These are phyloP conservation scores for Anthrax anthrax DNA, from an alignment of 2,888 invertebrate species.

Conservation along the genomic window DNA sequence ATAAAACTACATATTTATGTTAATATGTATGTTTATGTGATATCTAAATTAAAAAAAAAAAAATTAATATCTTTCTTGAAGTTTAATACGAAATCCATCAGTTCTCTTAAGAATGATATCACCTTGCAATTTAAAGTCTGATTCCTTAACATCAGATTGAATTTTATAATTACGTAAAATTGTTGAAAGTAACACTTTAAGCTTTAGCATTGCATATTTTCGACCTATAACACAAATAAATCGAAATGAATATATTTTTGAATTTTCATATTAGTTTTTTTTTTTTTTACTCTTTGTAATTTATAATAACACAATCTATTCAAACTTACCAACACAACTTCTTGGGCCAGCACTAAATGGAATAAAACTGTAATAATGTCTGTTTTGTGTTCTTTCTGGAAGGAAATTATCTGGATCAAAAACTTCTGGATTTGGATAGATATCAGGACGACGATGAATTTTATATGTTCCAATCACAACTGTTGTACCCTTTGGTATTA, in stretches of 20 bases:
- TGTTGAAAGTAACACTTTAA: constrained; percentile 58
- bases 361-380: constrained; percentile 66
- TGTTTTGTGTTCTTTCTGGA: constrained; percentile 55
- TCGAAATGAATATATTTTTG: neutral
- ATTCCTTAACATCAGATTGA: constrained; percentile 47
- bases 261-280: too few species aligned
- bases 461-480: constrained; percentile 51
- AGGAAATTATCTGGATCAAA: constrained; percentile 71
- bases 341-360: constrained; percentile 72
- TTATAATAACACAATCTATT: neutral
- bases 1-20: too few species aligned
- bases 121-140: constrained; percentile 51
- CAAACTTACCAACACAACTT: constrained; percentile 54
- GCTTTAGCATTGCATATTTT: constrained; percentile 65
- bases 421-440: constrained; percentile 52
- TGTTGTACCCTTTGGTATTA: constrained; percentile 56
- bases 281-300: neutral
- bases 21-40: too few species aligned
- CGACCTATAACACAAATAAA: constrained; percentile 36
- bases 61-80: too few species aligned
- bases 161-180: constrained; percentile 53
- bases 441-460: constrained; percentile 49
- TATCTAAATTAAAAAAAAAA: too few species aligned
- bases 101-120: constrained; percentile 61
- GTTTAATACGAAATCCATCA: constrained; percentile 43